Percentiles rank a stretch among this genome's conserved stretches.
Evolutionary conservation across 1,140 invertebrate species (phyloP).

Genomic region (Caerostris darwini): DNA sequence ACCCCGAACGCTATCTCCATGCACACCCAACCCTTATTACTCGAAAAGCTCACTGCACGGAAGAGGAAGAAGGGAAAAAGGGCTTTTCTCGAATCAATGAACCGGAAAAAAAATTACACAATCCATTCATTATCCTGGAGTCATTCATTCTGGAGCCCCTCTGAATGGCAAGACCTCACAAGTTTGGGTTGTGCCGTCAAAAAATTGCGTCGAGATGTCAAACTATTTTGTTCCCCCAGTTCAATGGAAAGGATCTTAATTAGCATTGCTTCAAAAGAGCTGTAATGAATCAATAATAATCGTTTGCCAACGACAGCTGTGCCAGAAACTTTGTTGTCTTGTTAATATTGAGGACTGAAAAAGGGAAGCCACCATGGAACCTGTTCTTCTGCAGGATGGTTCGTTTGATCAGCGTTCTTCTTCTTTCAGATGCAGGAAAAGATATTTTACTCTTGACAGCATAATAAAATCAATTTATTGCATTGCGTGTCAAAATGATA

Average conservation of each 20-base stretch:
- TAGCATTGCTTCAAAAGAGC: constrained; percentile 49
- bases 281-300: constrained; percentile 54
- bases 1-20: neutral
- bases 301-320: constrained; percentile 45
- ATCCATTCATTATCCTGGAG: constrained; percentile 43
- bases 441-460: neutral
- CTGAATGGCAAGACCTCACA: constrained; percentile 13
- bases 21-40: neutral
- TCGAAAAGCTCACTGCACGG: neutral
- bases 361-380: neutral
- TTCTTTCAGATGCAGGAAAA: neutral
- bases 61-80: neutral
- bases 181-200: constrained; percentile 9
- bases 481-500: neutral
- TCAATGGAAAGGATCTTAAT: constrained; percentile 45
- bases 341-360: neutral
- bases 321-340: neutral
- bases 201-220: constrained; percentile 45
- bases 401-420: neutral
- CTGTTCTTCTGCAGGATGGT: neutral
- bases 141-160: constrained; percentile 20
- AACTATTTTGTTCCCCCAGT: constrained; percentile 37
- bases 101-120: constrained; percentile 6
- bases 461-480: neutral
- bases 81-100: constrained; percentile 4